phyloP scores from a whole-genome alignment of 2,797 vertebrate genomes.

The Catostomus latipinnis region DNA sequence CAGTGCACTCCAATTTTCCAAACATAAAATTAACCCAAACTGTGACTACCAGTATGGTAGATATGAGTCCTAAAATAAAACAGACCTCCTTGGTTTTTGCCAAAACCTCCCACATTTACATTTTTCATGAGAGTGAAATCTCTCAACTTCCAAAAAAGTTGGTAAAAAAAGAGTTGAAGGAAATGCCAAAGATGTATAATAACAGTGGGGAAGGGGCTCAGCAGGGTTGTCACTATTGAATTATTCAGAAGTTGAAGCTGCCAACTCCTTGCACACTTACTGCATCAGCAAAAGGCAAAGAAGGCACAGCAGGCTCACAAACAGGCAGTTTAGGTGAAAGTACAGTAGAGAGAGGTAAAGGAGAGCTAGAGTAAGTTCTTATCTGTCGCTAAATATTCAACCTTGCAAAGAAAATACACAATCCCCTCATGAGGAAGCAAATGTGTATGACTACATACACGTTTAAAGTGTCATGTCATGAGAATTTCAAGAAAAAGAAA shows the following conservation, averaged over 20 bases:
- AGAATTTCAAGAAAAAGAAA: too few species aligned
- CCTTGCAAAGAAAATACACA: not conserved
- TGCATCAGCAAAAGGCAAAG: conserved; percentile 48
- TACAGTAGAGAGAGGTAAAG: conserved; percentile 30
- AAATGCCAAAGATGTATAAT: conserved; percentile 1
- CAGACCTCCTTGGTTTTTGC: too few species aligned
- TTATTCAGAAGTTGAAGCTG: conserved; percentile 38
- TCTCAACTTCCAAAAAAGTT: not conserved
- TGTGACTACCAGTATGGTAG: too few species aligned
- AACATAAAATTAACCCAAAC: too few species aligned
- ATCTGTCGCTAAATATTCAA: not conserved
- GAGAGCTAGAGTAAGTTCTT: conserved; percentile 7
- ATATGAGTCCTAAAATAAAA: too few species aligned
- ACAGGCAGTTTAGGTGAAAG: conserved; percentile 48
- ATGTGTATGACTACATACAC: not conserved
- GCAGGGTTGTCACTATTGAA: conserved; percentile 35
- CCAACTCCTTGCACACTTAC: conserved; percentile 43
- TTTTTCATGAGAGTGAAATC: not conserved
- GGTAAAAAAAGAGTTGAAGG: not conserved
- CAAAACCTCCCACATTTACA: too few species aligned
- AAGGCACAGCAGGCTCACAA: conserved; percentile 41
- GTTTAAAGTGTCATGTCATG: too few species aligned
- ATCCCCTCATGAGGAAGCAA: not conserved
- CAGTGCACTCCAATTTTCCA: too few species aligned
- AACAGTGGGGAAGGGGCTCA: conserved; percentile 5